Base-by-base conservation (phyloP, 1,140 invertebrate genomes). In the Drosophila melanogaster region DNA sequence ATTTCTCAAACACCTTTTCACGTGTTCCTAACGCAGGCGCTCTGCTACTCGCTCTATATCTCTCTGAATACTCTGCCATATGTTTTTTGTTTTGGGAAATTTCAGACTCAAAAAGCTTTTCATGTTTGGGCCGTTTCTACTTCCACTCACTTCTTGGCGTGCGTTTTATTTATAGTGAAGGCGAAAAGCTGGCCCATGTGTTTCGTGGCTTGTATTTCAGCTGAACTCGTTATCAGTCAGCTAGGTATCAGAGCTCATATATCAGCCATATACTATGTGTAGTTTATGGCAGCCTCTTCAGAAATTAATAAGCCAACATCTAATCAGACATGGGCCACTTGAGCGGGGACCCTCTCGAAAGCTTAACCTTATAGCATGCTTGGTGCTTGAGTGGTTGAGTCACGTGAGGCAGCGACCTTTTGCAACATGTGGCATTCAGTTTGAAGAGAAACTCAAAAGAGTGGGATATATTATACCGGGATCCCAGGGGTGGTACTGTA, bases 71-170 rank as follows among this genome's bases (percentile, higher is more conserved):
- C 49, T 58, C 11, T 7, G 10, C 38, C 84, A 84, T 71, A 53
- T 89, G 85, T 89, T 87, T 71, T 87, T 89, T 87, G 84, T 87
- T 87, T 78, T 87, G 84, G 84, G 80, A 89, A 89, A 89, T 87
- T 86, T 83, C 17, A 53, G 65, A 43, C 38, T 49, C 35, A 2
- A 37, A 30, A 17, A 60, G 51, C 47, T 55, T 50, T 4, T 22
- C 37, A 19, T 54, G 41, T 64, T 66, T 78, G 73, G 56, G 35
- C 58, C 14, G 19, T 19, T 40, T 62, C 38, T 33, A 56, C 60
- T 57, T 15, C 11, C 35, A 55, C 26, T 26, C 53, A 47, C 53
- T 26, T 40, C 33, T 71, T 51, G 15, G 35, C 19, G 14, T 47
- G 62, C 11, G 66, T 70, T 49, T 70, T 71, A 71, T 71, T 71